Evolutionary conservation across 53 echinoderm and acorn worm species (phyloP).

Genomic region (Luidia sarsii): DNA sequence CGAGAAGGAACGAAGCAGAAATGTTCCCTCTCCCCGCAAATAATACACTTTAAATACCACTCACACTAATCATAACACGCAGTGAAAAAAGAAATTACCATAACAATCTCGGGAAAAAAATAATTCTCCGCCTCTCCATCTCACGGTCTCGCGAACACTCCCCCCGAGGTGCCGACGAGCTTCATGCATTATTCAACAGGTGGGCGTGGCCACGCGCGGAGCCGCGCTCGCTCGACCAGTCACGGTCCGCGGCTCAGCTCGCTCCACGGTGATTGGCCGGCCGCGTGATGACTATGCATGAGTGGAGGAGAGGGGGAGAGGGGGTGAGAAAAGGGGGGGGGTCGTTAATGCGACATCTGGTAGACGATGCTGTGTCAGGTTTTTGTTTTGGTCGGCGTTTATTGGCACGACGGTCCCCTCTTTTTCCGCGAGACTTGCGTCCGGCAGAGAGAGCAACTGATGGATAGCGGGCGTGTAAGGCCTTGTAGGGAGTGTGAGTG

Average conservation of each 20-base stretch:
- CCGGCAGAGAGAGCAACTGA: too few species aligned
- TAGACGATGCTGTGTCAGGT: too few species aligned
- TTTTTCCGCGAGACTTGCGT: too few species aligned
- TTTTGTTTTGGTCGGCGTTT: too few species aligned
- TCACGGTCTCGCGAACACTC: too few species aligned
- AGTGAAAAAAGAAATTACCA: constrained; percentile 26
- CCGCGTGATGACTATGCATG: not conserved
- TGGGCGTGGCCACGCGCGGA: constrained; percentile 16
- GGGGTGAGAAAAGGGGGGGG: not conserved
- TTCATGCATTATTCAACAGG: constrained; percentile 41
- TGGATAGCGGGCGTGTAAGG: too few species aligned
- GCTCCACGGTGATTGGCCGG: not conserved
- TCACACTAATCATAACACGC: not conserved
- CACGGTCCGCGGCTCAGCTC: not conserved
- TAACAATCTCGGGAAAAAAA: constrained; percentile 16
- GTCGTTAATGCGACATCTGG: not conserved
- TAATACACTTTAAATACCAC: constrained; percentile 48
- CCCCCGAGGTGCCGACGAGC: not conserved
- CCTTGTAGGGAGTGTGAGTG: too few species aligned
- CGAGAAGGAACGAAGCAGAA: not conserved
- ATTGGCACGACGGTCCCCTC: too few species aligned
- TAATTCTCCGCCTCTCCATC: too few species aligned
- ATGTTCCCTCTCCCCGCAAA: constrained; percentile 4
- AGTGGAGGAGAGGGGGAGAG: not conserved
- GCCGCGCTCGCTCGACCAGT: not conserved